A percentile compares a stretch with the other conserved stretches of the same genome.
phyloP scores from a whole-genome alignment of 2,113 vertebrate species.

The Anarhynchus alexandrinus region DNA sequence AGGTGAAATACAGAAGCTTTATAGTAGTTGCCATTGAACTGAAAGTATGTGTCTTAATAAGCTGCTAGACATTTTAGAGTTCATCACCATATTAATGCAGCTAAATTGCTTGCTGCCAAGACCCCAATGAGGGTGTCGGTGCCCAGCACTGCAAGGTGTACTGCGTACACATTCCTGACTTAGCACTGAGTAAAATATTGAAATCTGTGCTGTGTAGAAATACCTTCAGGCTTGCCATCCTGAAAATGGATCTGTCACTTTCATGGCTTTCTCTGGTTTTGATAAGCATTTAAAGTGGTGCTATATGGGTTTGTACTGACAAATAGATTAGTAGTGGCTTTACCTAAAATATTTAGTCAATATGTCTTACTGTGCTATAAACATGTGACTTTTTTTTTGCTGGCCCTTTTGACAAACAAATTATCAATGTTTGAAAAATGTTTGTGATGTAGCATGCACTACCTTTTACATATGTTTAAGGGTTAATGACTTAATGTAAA shows the following conservation, averaged over 20 bases:
- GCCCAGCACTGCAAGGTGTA: background rate
- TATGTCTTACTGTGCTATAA: background rate
- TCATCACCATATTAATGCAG: background rate
- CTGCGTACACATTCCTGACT: background rate
- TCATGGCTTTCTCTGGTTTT: background rate
- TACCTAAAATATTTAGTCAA: background rate
- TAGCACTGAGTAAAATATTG: background rate
- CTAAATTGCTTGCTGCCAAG: background rate
- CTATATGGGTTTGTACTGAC: background rate
- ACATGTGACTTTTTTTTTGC: background rate
- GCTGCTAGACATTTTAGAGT: background rate
- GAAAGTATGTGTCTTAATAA: background rate
- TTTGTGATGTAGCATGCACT: background rate
- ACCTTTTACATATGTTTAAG: background rate
- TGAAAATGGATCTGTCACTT: background rate
- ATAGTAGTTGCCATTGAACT: background rate
- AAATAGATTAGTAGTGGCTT: background rate
- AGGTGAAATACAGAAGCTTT: background rate
- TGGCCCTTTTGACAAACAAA: background rate
- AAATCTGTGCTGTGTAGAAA: background rate
- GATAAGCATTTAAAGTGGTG: background rate
- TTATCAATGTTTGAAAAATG: background rate
- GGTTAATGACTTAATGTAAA: background rate
- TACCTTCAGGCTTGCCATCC: background rate
- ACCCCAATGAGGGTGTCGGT: background rate